These are phyloP conservation scores for Caligus rogercresseyi DNA, from an alignment of 1,140 invertebrate species.

Conservation along the genomic window DNA sequence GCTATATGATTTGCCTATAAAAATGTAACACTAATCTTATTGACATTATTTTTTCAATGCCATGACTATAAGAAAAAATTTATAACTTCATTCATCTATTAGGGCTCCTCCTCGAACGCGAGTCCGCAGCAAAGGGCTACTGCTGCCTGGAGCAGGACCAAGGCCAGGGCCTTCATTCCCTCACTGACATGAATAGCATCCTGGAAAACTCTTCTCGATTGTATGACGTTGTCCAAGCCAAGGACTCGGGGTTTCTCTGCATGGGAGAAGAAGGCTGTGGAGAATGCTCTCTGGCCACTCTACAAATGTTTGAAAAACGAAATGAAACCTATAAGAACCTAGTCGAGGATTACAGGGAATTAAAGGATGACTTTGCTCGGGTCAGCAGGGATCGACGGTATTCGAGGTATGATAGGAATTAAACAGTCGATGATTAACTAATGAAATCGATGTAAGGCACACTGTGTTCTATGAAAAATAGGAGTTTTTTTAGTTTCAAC, in stretches of 20 bases:
- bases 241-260: background rate
- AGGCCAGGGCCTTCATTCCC: background rate
- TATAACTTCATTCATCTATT: no score
- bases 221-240: background rate
- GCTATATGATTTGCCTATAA: no score
- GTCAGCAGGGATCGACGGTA: background rate
- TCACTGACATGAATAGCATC: background rate
- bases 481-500: no score
- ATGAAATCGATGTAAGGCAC: no score
- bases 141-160: constrained; percentile 1
- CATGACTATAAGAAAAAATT: no score
- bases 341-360: background rate
- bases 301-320: background rate
- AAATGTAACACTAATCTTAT: no score
- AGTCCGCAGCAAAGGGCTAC: background rate
- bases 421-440: no score
- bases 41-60: no score
- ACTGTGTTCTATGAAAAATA: no score
- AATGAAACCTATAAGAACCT: constrained; percentile 4
- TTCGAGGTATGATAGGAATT: no score
- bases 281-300: background rate
- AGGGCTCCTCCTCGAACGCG: background rate
- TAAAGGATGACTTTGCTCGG: background rate
- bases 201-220: background rate
- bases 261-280: background rate